Evolutionary conservation across 2,797 vertebrate species (phyloP), one percentile per base, ranked within the genome.

Genomic region (Prunella strophiata): DNA sequence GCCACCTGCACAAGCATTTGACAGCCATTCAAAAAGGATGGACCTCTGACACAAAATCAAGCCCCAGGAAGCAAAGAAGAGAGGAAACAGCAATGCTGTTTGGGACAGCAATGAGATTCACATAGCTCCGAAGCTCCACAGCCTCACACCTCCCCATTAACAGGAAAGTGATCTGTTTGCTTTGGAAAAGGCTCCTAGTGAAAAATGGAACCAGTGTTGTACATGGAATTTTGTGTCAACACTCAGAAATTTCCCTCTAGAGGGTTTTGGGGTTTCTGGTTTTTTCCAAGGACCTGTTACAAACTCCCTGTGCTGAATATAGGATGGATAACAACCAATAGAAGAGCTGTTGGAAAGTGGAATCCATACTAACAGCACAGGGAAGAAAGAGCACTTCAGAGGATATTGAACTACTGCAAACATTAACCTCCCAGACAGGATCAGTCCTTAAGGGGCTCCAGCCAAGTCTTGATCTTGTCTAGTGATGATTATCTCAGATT

Each of bases 131-230:
- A 25, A 88, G 66, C 81, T 59, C 58, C 4, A 3, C 63, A 90
- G 63, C 88, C 80, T 74, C 81, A 89, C 78, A 81, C 62, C 72
- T 62, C 57, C 87, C 71, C 2, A 27, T 54, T 77, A 88, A 96
- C 97, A 97, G 97, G 97, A 98, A 98, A 93, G 76, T 2, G 1
- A 90, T 67, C 70, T 97, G 95, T 98, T 97, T 97, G 97, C 94
- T 98, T 97, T 97, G 97, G 97, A 97, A 96, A 96, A 95, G 25
- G 16, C 45, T 32, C n/a, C 40, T 76, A 51, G 71, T 74, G 91
- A 96, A 97, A 97, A 97, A 96, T 87, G 67, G 95, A 97, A 96
- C 59, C 27, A 55, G 82, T 0, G 3, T 5, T 78, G 51, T 22
- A 74, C 9, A 50, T 58, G 77, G 95, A 94, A 92, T 86, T 92